Evolutionary conservation across 2,888 invertebrate species (phyloP), one percentile per base, ranked within the genome.

Genomic region (Drosophila anomalata): DNA sequence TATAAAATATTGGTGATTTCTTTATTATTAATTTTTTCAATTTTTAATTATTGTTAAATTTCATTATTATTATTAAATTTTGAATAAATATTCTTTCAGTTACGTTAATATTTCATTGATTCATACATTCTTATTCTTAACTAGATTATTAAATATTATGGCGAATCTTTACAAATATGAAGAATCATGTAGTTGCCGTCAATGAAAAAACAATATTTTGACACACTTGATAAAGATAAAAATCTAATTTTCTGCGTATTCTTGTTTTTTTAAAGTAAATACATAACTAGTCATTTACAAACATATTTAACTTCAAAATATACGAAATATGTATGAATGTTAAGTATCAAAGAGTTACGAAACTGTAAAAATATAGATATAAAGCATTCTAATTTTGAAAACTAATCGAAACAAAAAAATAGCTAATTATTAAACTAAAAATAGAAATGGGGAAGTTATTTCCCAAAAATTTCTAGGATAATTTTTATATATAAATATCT

Each of bases 391-490:
- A 69, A 71, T 77, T 68, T 58, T 42, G 52, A 71, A 63, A 52
- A 65, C 20, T 51, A 57, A 56, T 33, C 33, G 14, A 52, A 62
- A 58, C 14, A 46, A 61, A 24, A 66, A 61, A 33, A 57, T 79
- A 79, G 78, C 62, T 80, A 81, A 78, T 78, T 77, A 63, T 72
- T 77, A 76, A 57, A 46, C 9, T 29, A 61, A 62, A 53, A 58
- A 39, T 46, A 36, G 47, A 70, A 67, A 24, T 36, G n/a, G 36
- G n/a, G n/a, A n/a, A 42, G 20, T 61, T 59, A 39, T 26, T 41
- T 29, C 26, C 22, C 24, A 1, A 12, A 51, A 36, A 8, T 29
- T 20, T 5, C 5, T 26, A 17, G 12, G 33, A 41, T 14, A 22
- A 41, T 41, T 8, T 24, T 11, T 9, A 12, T 12, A 11, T 9